phyloP scores from a whole-genome alignment of 1,140 invertebrate species.

The Sycobia sp. region DNA sequence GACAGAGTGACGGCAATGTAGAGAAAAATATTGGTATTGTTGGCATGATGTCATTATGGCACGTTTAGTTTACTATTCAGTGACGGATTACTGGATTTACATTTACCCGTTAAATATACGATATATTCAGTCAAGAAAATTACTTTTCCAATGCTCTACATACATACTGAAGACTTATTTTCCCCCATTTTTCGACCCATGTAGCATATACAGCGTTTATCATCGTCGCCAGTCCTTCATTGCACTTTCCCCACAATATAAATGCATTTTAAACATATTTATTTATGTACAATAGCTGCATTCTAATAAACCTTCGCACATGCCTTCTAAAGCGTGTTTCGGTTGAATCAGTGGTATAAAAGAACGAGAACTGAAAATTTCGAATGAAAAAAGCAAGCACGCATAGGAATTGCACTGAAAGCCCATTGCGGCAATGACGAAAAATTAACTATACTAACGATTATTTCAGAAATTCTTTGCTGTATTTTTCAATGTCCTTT shows the following conservation, averaged over 20 bases:
- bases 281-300: conserved; percentile 57
- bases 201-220: conserved; percentile 35
- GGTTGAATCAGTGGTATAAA: conserved; percentile 28
- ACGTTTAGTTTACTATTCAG: conserved; percentile 57
- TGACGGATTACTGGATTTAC: conserved; percentile 48
- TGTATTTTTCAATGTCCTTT: too few relatives aligned
- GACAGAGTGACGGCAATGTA: conserved; percentile 40
- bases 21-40: conserved; percentile 57
- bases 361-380: conserved; percentile 20
- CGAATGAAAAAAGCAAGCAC: conserved; percentile 9
- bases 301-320: conserved; percentile 41
- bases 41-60: conserved; percentile 61
- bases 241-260: conserved; percentile 61
- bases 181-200: conserved; percentile 22
- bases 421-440: conserved; percentile 1
- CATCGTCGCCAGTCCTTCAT: conserved; percentile 48
- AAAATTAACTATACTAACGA: neutral
- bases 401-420: conserved; percentile 41
- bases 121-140: conserved; percentile 47
- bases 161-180: conserved; percentile 39
- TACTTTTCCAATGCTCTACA: conserved; percentile 39
- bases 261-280: conserved; percentile 59
- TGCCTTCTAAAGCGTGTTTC: conserved; percentile 44
- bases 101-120: conserved; percentile 49
- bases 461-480: too few relatives aligned